These are phyloP conservation scores for Masnerella sp. DNA, from an alignment of 2,888 invertebrate genomes.

Conservation along the genomic window DNA sequence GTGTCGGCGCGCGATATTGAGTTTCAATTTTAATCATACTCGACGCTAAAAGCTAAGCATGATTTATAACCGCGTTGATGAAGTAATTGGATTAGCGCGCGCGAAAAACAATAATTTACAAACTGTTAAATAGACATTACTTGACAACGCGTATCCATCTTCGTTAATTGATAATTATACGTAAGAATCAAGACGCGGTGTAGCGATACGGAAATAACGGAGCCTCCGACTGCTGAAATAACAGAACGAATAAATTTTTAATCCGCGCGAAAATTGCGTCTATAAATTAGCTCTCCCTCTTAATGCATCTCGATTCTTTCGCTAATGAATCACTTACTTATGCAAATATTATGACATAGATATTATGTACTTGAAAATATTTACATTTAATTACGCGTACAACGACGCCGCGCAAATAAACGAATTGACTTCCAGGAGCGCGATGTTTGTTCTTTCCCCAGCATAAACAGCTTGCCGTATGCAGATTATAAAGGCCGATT, in stretches of 20 bases:
- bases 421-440: constrained; percentile 42
- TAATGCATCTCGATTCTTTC: constrained; percentile 49
- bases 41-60: constrained; percentile 44
- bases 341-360: constrained; percentile 56
- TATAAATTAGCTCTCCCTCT: constrained; percentile 43
- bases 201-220: constrained; percentile 39
- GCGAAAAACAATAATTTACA: constrained; percentile 51
- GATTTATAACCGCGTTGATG: constrained; percentile 40
- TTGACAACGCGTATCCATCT: constrained; percentile 44
- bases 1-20: constrained; percentile 20
- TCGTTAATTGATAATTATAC: constrained; percentile 56
- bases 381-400: constrained; percentile 57
- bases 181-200: constrained; percentile 46
- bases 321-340: constrained; percentile 59
- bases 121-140: constrained; percentile 49
- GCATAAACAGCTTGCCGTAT: constrained; percentile 52
- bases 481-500: constrained; percentile 55
- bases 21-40: constrained; percentile 51
- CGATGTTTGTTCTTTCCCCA: constrained; percentile 52
- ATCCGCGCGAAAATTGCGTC: constrained; percentile 50
- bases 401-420: constrained; percentile 46
- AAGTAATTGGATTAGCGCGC: constrained; percentile 40
- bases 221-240: constrained; percentile 33
- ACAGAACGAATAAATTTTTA: constrained; percentile 44
- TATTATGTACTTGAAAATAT: constrained; percentile 56